Base-by-base conservation (phyloP, 2,797 vertebrate genomes). In the Rhyacichthys aspro region DNA sequence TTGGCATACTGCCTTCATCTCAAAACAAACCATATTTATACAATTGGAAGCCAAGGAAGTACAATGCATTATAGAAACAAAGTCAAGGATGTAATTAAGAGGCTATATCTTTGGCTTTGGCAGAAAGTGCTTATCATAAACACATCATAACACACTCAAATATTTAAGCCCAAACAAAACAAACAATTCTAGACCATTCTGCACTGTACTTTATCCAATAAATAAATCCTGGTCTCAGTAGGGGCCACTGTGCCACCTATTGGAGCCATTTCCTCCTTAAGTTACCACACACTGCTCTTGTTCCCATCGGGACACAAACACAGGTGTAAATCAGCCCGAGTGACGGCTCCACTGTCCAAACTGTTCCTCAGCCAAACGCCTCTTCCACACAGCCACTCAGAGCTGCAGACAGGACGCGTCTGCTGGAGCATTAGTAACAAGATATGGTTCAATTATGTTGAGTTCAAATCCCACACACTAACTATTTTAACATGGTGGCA, bases 301-400 rank as follows among this genome's bases (percentile, higher is more conserved):
- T 33, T 23, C 15, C 44, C 49, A 34, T 8, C 37, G 5, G 45
- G 43, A 46, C 55, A 53, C 59, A 81, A 78, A 81, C 78, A 77
- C 62, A 48, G 57, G 69, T 59, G 60, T 85, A 78, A 84, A 87
- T 85, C 79, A 82, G 61, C 56, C 17, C 0, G 12, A 28, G 16
- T 44, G 5, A 48, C n/a, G n/a, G 59, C 45, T 44, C 55, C 42
- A 50, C 45, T n/a, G 14, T 55, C 49, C 33, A 7, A 54, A 61
- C 56, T 5, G 44, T 77, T 69, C 46, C 39, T 71, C n/a, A 57
- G 67, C 67, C 66, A 64, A 70, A 78, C 57, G 47, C 43, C 56
- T 15, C 55, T 44, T 67, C 55, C 70, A 73, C 60, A 63, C 62
- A 12, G 47, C 56, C n/a, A n/a, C 41, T 49, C 16, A 1, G 19